Percentiles rank a stretch among this genome's conserved stretches.
phyloP scores from a whole-genome alignment of 2,113 vertebrate species.

The Lepus americanus region DNA sequence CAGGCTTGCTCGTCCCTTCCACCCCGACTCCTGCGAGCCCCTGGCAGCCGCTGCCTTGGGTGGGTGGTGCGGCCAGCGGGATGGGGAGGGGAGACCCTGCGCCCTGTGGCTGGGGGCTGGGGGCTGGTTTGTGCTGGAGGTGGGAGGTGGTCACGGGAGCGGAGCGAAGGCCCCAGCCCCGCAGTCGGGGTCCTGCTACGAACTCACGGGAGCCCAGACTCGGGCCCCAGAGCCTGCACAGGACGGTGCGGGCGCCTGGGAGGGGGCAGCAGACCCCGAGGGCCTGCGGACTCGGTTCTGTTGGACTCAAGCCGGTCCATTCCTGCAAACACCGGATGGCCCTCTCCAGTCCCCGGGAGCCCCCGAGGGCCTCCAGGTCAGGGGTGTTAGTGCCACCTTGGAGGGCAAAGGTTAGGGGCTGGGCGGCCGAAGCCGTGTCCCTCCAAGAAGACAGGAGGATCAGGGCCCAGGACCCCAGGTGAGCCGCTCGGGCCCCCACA shows the following conservation, averaged over 20 bases:
- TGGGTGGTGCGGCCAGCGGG: too few species aligned
- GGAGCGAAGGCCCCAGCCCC: too few species aligned
- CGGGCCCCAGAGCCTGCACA: not conserved
- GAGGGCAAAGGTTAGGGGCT: accelerated
- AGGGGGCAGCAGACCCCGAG: not conserved
- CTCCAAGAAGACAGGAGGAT: not conserved
- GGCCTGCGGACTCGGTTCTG: not conserved
- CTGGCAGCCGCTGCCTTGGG: too few species aligned
- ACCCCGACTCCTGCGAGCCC: too few species aligned
- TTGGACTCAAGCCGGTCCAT: not conserved
- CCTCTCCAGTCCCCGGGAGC: not conserved
- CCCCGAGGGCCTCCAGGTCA: accelerated
- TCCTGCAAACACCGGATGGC: not conserved
- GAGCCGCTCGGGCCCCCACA: not conserved
- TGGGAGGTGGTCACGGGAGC: too few species aligned
- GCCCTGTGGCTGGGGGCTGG: too few species aligned
- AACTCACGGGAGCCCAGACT: too few species aligned
- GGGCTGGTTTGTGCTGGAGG: too few species aligned
- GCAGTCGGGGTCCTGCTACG: too few species aligned
- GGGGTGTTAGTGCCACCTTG: not conserved
- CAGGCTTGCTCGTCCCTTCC: too few species aligned
- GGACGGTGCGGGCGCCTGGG: not conserved
- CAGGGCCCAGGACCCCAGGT: not conserved
- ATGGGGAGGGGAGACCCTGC: too few species aligned
- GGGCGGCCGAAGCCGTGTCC: not conserved